Percentiles rank a stretch among this genome's conserved stretches.
phyloP scores from a whole-genome alignment of 2,113 vertebrate genomes.

The Caranx melampygus region DNA sequence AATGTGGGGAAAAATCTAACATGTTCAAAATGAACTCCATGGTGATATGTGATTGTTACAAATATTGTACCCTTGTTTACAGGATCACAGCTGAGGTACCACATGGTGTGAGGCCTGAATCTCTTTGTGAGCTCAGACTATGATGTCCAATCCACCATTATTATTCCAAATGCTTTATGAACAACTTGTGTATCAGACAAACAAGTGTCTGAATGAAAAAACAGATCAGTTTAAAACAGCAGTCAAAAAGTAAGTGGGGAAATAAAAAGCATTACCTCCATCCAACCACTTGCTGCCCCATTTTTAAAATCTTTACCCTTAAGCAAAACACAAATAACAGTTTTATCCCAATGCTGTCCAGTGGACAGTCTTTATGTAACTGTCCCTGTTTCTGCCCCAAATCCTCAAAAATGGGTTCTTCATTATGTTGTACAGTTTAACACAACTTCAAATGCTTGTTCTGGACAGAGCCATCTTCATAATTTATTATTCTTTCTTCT shows the following conservation, averaged over 20 bases:
- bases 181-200: too few species aligned
- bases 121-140: background rate
- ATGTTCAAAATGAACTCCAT: background rate
- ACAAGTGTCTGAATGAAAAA: too few species aligned
- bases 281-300: background rate
- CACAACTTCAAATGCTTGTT: background rate
- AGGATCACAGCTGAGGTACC: background rate
- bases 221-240: too few species aligned
- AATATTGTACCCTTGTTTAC: background rate
- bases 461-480: background rate
- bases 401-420: background rate
- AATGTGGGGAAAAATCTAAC: background rate
- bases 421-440: background rate
- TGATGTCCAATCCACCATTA: background rate
- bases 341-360: background rate
- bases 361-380: background rate
- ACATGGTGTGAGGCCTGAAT: slow-evolving; percentile 1
- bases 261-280: background rate
- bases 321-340: background rate
- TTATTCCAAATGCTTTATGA: too few species aligned
- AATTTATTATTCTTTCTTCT: background rate
- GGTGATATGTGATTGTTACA: background rate
- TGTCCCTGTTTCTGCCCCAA: slow-evolving; percentile 16
- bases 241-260: background rate
- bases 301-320: background rate